Evolutionary conservation across 2,797 vertebrate species (phyloP).

Genomic region (Gouania willdenowi): DNA sequence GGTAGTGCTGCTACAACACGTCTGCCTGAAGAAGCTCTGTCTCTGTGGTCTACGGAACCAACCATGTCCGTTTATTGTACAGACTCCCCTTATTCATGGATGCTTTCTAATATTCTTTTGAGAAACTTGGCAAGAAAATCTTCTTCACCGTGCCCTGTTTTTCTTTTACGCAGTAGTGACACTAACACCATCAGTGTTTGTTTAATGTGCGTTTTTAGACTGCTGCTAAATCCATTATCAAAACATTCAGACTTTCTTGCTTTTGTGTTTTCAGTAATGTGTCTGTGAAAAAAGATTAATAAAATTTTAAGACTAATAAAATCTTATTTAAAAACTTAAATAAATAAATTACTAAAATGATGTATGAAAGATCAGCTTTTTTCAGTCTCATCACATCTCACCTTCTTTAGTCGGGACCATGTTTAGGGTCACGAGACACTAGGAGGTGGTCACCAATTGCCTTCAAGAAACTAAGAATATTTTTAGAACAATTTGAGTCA

Average conservation of each 20-base stretch:
- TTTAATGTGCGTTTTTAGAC: conserved; percentile 48
- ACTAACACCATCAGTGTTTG: conserved; percentile 23
- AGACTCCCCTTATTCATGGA: conserved; percentile 52
- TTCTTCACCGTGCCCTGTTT: conserved; percentile 23
- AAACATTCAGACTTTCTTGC: conserved; percentile 55
- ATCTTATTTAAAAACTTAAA: conserved; percentile 77
- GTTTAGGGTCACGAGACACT: no score
- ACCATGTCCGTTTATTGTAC: conserved; percentile 67
- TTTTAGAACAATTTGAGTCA: no score
- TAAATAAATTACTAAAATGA: conserved; percentile 72
- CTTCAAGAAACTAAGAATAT: no score
- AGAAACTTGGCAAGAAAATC: conserved; percentile 25
- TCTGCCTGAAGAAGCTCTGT: conserved; percentile 19
- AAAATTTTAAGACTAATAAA: conserved; percentile 71
- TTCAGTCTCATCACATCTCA: conserved; percentile 15
- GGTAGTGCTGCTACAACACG: conserved; percentile 77
- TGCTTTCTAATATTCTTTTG: conserved; percentile 46
- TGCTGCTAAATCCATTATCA: conserved; percentile 74
- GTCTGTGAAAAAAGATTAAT: conserved; percentile 76
- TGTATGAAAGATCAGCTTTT: conserved; percentile 50
- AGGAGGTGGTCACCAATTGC: no score
- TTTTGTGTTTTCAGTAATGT: conserved; percentile 38
- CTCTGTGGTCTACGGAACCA: no score
- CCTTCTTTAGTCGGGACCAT: conserved; percentile 14
- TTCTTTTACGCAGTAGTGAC: conserved; percentile 37